phyloP scores from a whole-genome alignment of 2,888 invertebrate species.

The Globia sparganii region DNA sequence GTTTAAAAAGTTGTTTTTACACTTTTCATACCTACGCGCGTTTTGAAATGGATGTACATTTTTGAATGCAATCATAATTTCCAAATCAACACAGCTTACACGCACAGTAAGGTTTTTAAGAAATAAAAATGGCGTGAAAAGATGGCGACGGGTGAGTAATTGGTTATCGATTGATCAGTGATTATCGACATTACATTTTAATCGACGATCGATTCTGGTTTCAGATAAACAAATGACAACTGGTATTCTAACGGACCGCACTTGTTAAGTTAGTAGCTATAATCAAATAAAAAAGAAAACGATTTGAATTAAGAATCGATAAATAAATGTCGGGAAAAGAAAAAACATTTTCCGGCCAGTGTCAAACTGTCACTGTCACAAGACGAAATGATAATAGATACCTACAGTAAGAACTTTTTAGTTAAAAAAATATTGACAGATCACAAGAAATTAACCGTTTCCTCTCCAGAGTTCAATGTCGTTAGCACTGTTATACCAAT shows the following conservation, averaged over 20 bases:
- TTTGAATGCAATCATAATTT: conserved; percentile 65
- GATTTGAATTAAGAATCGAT: conserved; percentile 16
- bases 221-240: conserved; percentile 49
- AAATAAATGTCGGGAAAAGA: not conserved
- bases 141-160: conserved; percentile 48
- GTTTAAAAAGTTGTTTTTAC: conserved; percentile 66
- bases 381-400: conserved; percentile 28
- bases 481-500: conserved; percentile 43
- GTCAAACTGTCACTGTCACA: conserved; percentile 45
- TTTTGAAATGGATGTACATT: conserved; percentile 58
- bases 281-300: conserved; percentile 12
- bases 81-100: conserved; percentile 59
- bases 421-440: conserved; percentile 32
- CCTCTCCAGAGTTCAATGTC: conserved; percentile 55
- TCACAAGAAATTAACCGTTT: conserved; percentile 32
- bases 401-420: conserved; percentile 1
- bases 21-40: conserved; percentile 39
- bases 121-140: conserved; percentile 56
- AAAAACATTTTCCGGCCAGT: conserved; percentile 38
- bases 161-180: conserved; percentile 54
- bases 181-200: conserved; percentile 53
- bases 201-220: conserved; percentile 52
- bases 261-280: conserved; percentile 37
- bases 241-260: conserved; percentile 46
- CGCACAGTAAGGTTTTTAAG: conserved; percentile 17